Evolutionary conservation across 2,888 invertebrate genomes (phyloP).

Genomic region (Amblyjoppa fuscipennis): DNA sequence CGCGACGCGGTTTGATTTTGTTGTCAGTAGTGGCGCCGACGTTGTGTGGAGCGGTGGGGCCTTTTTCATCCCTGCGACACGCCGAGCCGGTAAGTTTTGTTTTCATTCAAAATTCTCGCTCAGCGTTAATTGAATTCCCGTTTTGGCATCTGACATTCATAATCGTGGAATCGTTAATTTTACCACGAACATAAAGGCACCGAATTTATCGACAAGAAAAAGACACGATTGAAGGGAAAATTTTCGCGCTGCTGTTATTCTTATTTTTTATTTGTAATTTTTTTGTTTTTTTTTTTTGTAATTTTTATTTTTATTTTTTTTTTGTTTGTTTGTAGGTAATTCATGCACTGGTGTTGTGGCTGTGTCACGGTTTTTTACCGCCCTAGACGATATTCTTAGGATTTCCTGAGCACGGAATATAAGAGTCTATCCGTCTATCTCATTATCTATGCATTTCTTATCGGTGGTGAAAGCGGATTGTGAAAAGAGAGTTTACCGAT

Average conservation of each 20-base stretch:
- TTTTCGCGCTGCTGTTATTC: not conserved
- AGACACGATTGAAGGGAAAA: not conserved
- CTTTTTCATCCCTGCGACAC: slow-evolving; percentile 68
- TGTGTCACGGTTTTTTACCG: no score
- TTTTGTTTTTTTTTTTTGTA: no score
- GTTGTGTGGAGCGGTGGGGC: slow-evolving; percentile 68
- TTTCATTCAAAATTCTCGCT: slow-evolving; percentile 44
- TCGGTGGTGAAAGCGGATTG: not conserved
- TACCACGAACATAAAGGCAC: not conserved
- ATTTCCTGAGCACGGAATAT: no score
- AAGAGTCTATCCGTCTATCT: no score
- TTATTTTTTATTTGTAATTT: no score
- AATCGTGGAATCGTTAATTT: not conserved
- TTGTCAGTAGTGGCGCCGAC: slow-evolving; percentile 76
- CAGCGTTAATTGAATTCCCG: not conserved
- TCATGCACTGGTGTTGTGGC: no score
- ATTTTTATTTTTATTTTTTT: not conserved
- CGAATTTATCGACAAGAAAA: not conserved
- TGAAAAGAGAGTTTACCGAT: not conserved
- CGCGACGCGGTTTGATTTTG: slow-evolving; percentile 72
- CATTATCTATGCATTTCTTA: not conserved
- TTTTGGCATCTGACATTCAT: not conserved
- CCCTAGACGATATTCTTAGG: no score
- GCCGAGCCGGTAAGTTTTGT: slow-evolving; percentile 71
- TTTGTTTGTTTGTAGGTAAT: no score